Evolutionary conservation across 2,113 vertebrate species (phyloP), one percentile per base, ranked within the genome.

Genomic region (Corythaixoides concolor): DNA sequence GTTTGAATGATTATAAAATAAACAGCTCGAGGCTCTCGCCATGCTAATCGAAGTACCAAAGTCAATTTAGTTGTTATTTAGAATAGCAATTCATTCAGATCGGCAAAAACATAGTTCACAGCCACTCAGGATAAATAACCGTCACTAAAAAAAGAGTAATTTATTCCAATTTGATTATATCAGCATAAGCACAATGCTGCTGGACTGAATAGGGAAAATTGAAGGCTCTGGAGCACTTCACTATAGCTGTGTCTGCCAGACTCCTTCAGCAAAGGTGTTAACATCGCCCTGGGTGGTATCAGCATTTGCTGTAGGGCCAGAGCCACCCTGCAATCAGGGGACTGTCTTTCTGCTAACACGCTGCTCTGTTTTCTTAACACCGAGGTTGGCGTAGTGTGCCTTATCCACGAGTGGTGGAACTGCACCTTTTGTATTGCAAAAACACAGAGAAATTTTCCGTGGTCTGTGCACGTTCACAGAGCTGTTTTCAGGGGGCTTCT

Each of bases 1-100:
- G 8, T 73, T 86, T 50, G 72, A 74, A 58, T 60, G 37, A 60
- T 81, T 70, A 21, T 49, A 55, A 93, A 96, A 76, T 33, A 90
- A 97, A 85, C 82, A 79, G 89, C 92, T 95, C 68, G 33, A 77
- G 82, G 93, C 76, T 88, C 52, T 91, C 7, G 2, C 64, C 47
- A 0, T 18, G 75, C 75, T 93, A 69, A 94, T 95, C 4, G 2
- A 91, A 96, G 72, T 58, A 88, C 59, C 77, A 52, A 76, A 91
- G 88, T 87, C 90, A 96, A 97, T 96, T 91, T 60, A 70, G 76
- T 92, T 96, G 91, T 94, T 97, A 58, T 91, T 96, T 90, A 85
- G 89, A 72, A 81, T 0, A 89, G 78, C 63, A 62, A 39, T 88
- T 93, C 70, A 53, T 81, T 93, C 77, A 33, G 59, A 78, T 79